These are phyloP conservation scores for Brachionichthys hirsutus DNA, from an alignment of 2,113 vertebrate species.

Conservation along the genomic window DNA sequence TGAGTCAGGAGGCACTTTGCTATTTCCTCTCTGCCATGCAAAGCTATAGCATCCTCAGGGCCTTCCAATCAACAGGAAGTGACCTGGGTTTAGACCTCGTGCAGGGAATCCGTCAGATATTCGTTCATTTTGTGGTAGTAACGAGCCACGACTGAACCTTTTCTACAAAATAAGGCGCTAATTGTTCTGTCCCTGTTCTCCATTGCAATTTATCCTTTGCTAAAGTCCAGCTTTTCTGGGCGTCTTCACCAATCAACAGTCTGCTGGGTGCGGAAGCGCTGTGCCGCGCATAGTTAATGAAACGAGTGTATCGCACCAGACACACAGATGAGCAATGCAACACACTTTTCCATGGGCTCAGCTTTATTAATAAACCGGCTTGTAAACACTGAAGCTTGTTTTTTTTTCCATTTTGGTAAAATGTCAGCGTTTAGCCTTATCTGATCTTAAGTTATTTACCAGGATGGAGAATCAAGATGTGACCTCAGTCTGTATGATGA, in stretches of 20 bases:
- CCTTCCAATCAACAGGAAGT: conserved; percentile 15
- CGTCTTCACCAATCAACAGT: conserved; percentile 5
- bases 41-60: conserved; percentile 20
- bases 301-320: conserved; percentile 13
- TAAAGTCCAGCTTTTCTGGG: conserved; percentile 13
- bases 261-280: conserved; percentile 33
- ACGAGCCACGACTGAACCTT: conserved; percentile 6
- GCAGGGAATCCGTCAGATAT: conserved; percentile 20
- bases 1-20: conserved; percentile 52
- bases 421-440: conserved; percentile 26
- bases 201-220: conserved; percentile 19
- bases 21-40: conserved; percentile 46
- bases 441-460: conserved; percentile 32
- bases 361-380: conserved; percentile 6
- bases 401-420: conserved; percentile 13
- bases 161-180: background rate
- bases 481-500: conserved; percentile 38
- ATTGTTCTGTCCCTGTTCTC: conserved; percentile 1
- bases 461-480: conserved; percentile 37
- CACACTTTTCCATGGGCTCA: conserved; percentile 2
- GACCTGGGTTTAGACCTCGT: conserved; percentile 14
- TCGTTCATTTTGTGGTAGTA: conserved; percentile 3
- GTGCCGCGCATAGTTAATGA: conserved; percentile 31
- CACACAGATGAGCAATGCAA: conserved; percentile 26
- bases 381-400: conserved; percentile 1